Base-by-base conservation (phyloP, 2,888 invertebrate genomes). In the Julus scanicus region DNA sequence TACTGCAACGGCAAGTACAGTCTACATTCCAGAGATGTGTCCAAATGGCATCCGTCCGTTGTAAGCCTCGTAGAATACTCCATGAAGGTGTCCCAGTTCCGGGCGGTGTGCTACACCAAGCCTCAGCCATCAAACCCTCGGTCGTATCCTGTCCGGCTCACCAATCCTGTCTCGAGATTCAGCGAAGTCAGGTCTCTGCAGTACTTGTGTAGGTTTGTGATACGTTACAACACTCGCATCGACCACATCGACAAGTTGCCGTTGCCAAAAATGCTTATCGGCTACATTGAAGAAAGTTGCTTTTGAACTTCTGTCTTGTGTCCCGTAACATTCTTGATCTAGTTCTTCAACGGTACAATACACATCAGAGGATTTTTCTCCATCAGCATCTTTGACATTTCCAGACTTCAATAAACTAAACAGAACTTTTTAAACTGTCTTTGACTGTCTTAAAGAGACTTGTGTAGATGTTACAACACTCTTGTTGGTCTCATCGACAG, bases 71-170 rank as follows among this genome's bases (percentile, higher is more conserved):
- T 87, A 8, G 87, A 87, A 17, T 40, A 87, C 8, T 57, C 71
- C n/a, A 44, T 87, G 71, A 87, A 80, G 39, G 87, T 40, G 17
- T 87, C 87, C n/a, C 57, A 87, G 39, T 40, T 57, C 3, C 5
- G 87, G 20, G 71, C 87, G 9, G 80, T 71, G 17, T 87, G 57
- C 71, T 87, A 87, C 40, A 57, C 87, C 40, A 87, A 87, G 13
- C 87, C 87, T 0, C 71, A 71, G 13, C 15, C 15, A 2, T 17
- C 44, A 39, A 53, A 87, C n/a, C 29, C 15, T 1, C 44, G 71
- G n/a, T 87, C 87, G 2, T 71, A 80, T 29, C 87, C 87, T 9
- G 71, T 87, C 39, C 71, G 87, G 17, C 87, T 87, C n/a, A 87
- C 87, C n/a, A 17, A 44, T 1, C 71, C 87, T 1, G 39, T 87